phyloP scores from a whole-genome alignment of 2,797 vertebrate species.

The Hyperoplus lanceolatus region DNA sequence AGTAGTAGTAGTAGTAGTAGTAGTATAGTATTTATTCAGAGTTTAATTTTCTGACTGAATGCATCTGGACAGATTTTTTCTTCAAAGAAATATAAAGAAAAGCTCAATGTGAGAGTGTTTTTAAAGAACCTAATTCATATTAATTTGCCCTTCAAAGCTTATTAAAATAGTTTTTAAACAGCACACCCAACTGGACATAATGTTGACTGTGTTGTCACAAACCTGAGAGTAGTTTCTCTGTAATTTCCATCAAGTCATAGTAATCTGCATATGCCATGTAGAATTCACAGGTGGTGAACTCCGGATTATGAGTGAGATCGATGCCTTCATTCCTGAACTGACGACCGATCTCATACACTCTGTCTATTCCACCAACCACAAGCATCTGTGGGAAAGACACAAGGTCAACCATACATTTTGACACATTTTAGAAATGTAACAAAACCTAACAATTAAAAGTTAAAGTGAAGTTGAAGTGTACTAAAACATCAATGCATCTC shows the following conservation, averaged over 20 bases:
- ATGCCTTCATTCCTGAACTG: constrained; percentile 99
- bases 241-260: constrained; percentile 96
- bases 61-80: neutral
- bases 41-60: neutral
- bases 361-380: constrained; percentile 96
- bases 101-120: neutral
- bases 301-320: constrained; percentile 98
- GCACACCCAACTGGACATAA: neutral
- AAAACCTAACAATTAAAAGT: neutral
- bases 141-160: neutral
- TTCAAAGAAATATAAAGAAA: neutral
- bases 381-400: constrained; percentile 89
- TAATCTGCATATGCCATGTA: constrained; percentile 99
- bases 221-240: constrained; percentile 96
- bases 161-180: neutral
- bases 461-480: neutral
- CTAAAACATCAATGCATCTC: neutral
- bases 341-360: constrained; percentile 97
- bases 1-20: no score
- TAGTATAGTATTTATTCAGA: neutral
- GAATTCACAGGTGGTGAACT: constrained; percentile 99
- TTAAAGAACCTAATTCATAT: neutral
- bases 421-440: neutral
- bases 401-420: neutral
- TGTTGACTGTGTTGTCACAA: neutral